phyloP scores from a whole-genome alignment of 2,888 invertebrate species.

The Apantesis nais region DNA sequence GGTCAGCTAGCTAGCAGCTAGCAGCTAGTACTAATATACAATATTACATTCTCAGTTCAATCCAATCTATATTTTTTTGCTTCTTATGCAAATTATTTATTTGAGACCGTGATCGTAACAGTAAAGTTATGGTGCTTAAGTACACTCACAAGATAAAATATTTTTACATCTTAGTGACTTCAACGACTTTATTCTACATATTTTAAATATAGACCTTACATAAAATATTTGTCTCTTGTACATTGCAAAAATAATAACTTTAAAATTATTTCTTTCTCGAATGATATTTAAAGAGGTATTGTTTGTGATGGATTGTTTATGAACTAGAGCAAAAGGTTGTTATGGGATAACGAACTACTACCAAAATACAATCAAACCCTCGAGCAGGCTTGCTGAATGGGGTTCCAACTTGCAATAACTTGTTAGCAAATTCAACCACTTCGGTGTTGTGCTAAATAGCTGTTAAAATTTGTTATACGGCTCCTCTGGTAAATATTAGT shows the following conservation, averaged over 20 bases:
- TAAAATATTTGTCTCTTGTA: neutral
- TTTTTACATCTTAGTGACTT: neutral
- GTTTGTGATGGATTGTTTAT: neutral
- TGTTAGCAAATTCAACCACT: too few relatives aligned
- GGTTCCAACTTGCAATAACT: too few relatives aligned
- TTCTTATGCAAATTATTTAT: conserved; percentile 28
- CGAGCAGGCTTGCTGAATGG: too few relatives aligned
- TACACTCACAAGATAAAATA: conserved; percentile 11
- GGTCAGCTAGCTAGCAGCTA: too few relatives aligned
- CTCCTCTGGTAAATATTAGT: too few relatives aligned
- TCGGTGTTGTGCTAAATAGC: too few relatives aligned
- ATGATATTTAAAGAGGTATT: neutral
- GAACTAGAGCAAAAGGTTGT: too few relatives aligned
- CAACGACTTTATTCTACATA: neutral
- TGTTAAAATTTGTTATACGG: too few relatives aligned
- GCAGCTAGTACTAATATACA: neutral
- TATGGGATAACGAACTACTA: too few relatives aligned
- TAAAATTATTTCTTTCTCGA: neutral
- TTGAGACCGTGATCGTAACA: conserved; percentile 28
- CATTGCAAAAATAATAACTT: neutral
- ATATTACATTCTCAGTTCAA: conserved; percentile 15
- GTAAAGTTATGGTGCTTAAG: conserved; percentile 23
- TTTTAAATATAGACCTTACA: neutral
- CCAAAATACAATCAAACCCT: too few relatives aligned
- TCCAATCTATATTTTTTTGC: conserved; percentile 38